Conservation (phyloP, 1,140 invertebrate species). For the Lordiphosa mommai region DNA sequence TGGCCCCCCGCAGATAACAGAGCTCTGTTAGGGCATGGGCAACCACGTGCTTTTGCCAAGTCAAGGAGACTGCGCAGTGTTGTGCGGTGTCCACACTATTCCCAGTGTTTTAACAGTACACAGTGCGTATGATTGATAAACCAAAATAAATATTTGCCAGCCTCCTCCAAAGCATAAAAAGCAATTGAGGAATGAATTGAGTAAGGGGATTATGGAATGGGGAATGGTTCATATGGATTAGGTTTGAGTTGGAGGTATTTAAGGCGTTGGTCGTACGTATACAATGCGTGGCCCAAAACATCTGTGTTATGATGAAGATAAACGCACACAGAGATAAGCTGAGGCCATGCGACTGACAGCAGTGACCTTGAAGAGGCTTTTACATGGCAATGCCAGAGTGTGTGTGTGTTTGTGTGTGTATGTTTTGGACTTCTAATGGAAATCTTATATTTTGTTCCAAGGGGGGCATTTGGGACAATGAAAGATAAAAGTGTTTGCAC, state of each 20-base stretch:
- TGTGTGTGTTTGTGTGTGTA: conserved; percentile 10
- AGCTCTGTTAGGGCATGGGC: conserved; percentile 11
- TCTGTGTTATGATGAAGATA: conserved; percentile 49
- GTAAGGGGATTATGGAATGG: neutral
- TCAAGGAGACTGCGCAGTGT: conserved; percentile 52
- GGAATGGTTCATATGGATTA: neutral
- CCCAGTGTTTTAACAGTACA: conserved; percentile 48
- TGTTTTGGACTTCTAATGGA: conserved; percentile 38
- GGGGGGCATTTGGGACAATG: conserved; percentile 18
- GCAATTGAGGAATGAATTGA: neutral
- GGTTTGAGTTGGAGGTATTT: conserved; percentile 21
- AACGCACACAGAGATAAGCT: conserved; percentile 13
- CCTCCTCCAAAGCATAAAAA: conserved; percentile 56
- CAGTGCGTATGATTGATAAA: conserved; percentile 76
- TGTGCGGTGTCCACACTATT: conserved; percentile 27
- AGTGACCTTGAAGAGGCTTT: conserved; percentile 63
- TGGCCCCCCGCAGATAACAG: conserved; percentile 20
- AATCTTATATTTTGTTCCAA: conserved; percentile 39
- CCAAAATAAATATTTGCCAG: conserved; percentile 76
- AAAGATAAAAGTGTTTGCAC: conserved; percentile 6
- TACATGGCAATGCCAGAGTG: conserved; percentile 29
- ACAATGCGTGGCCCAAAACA: conserved; percentile 30
- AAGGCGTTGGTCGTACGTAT: conserved; percentile 38
- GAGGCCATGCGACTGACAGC: conserved; percentile 46
- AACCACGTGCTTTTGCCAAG: conserved; percentile 57